phyloP scores from a whole-genome alignment of 1,140 invertebrate genomes.

The Zaprionus camerounensis region DNA sequence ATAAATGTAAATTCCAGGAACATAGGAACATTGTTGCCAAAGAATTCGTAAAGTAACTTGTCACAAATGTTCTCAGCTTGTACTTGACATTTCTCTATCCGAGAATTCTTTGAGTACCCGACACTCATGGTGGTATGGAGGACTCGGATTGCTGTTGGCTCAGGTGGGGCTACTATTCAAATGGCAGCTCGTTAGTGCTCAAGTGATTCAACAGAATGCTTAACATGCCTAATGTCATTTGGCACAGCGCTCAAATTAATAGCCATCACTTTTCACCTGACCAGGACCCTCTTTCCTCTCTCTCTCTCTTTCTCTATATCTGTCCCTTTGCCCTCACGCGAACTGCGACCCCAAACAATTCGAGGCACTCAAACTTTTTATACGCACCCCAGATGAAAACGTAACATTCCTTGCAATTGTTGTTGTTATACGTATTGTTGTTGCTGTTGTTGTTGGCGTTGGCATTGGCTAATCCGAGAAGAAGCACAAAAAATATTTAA shows the following conservation, averaged over 20 bases:
- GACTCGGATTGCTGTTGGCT: conserved; percentile 19
- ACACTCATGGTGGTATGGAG: conserved; percentile 16
- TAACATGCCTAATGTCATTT: conserved; percentile 81
- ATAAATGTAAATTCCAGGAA: not conserved
- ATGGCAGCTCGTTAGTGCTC: conserved; percentile 77
- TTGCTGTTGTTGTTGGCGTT: conserved; percentile 11
- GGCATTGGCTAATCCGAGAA: conserved; percentile 62
- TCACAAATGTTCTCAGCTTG: conserved; percentile 18
- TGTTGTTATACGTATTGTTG: conserved; percentile 8
- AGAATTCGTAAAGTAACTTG: conserved; percentile 36
- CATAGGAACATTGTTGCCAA: not conserved
- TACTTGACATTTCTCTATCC: conserved; percentile 29
- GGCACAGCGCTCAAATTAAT: conserved; percentile 77
- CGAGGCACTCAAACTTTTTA: conserved; percentile 51
- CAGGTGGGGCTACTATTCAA: conserved; percentile 67
- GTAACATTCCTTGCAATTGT: conserved; percentile 60
- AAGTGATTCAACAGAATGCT: conserved; percentile 81
- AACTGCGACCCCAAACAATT: conserved; percentile 28
- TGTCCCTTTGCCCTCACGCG: too few species aligned
- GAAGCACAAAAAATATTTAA: conserved; percentile 43
- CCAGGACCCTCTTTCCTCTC: conserved; percentile 34
- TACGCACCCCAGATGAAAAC: conserved; percentile 67
- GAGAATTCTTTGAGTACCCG: conserved; percentile 36
- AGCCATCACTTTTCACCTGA: conserved; percentile 80
- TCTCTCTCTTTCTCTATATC: not conserved